Evolutionary conservation across 2,113 vertebrate species (phyloP).

Genomic region (Eulemur macaco): DNA sequence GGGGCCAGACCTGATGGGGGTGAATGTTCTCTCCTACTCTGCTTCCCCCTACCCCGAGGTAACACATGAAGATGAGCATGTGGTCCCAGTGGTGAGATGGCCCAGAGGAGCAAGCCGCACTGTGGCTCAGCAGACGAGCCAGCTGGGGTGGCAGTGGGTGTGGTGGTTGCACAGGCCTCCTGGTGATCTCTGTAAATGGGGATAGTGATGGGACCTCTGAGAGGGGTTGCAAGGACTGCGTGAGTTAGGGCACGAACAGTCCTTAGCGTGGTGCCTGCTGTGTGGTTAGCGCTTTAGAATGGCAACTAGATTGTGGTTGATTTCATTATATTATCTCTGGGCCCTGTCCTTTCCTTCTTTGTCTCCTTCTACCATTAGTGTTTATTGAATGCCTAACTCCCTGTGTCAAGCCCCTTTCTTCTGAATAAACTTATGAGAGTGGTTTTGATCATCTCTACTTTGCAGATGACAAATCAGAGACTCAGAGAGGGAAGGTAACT

Average conservation of each 20-base stretch:
- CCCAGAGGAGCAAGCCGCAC: neutral
- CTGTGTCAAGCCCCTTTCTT: neutral
- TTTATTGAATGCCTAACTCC: neutral
- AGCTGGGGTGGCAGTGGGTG: neutral
- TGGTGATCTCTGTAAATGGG: neutral
- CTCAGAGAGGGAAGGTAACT: constrained; percentile 53
- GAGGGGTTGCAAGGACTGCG: neutral
- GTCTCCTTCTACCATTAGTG: neutral
- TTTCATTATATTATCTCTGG: neutral
- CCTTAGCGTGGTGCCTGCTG: neutral
- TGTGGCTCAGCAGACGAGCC: neutral
- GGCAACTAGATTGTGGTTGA: neutral
- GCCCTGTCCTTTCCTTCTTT: neutral
- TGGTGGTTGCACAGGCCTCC: neutral
- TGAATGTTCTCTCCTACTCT: neutral
- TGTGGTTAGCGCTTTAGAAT: neutral
- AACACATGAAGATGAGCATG: neutral
- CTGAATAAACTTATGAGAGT: neutral
- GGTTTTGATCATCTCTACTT: neutral
- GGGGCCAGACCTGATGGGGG: neutral
- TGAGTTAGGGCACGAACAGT: neutral
- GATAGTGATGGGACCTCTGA: neutral
- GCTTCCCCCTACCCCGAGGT: neutral
- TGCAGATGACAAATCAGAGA: neutral
- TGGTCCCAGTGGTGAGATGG: neutral